Base-by-base conservation (phyloP, 2,797 vertebrate genomes). In the Coregonus sp. region DNA sequence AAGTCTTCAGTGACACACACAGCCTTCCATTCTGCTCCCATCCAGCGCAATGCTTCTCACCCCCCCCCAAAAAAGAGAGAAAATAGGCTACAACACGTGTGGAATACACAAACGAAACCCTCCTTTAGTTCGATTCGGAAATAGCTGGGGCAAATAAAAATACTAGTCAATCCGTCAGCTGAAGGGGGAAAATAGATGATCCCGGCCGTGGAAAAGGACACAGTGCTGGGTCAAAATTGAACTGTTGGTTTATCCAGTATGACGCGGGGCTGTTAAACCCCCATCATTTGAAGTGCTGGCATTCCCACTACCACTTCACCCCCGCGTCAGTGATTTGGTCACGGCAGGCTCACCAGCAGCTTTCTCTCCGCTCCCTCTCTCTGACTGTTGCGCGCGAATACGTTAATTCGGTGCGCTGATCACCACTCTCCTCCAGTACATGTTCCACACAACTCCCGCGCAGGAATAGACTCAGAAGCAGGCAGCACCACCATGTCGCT, bases 21-120 rank as follows among this genome's bases (percentile, higher is more conserved):
- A 80, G 86, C 81, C 85, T 89, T 88, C 88, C 89, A 75, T 81
- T 86, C 78, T 86, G 79, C 9, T 80, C 82, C 79, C 73, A 79
- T 77, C 67, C 73, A 31, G 50, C 68, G 70, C 18, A 37, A 12
- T 29, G 33, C 70, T 66, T 70, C 65, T 75, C 97, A 98, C 98
- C 97, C 97, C 97, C 98, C 77, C 56, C 74, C 5, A 54, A 54
- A 37, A 67, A 61, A 69, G 4, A 50, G 78, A 40, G 56, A 73
- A 76, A 66, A 33, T 25, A 71, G 82, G 52, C 71, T 95, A 72
- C 63, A 63, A 75, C 70, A 73, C 35, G 25, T 52, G 51, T 35
- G 25, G 31, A 35, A 12, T n/a, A 47, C 80, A 98, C 95, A 80
- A 7, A 25, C 25, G 5, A 63, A 89, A 86, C 85, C 86, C 78